phyloP scores from a whole-genome alignment of 1,140 invertebrate species.

The Eumaeus atala region DNA sequence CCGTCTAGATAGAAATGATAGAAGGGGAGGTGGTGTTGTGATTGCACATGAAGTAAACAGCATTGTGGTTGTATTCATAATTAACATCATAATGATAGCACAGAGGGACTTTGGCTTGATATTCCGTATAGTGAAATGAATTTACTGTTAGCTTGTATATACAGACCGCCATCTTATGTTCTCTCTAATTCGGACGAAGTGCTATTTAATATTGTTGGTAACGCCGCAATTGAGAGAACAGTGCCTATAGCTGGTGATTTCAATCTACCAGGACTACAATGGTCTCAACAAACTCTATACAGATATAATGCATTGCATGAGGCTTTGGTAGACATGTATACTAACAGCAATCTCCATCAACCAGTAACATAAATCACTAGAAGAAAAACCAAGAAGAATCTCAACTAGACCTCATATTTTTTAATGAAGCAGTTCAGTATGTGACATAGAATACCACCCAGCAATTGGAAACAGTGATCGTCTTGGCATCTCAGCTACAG shows the following conservation, averaged over 20 bases:
- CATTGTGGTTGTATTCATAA: background rate
- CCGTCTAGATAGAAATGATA: background rate
- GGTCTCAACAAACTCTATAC: background rate
- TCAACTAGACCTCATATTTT: too few species aligned
- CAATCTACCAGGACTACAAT: background rate
- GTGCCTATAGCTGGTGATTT: background rate
- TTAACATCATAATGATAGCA: conserved; percentile 1
- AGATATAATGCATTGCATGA: background rate
- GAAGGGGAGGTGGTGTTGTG: conserved; percentile 1
- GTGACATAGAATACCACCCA: too few species aligned
- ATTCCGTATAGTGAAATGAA: background rate
- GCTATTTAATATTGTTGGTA: background rate
- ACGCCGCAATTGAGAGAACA: background rate
- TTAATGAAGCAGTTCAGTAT: too few species aligned
- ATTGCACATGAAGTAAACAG: background rate
- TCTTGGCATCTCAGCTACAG: too few species aligned
- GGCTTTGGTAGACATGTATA: background rate
- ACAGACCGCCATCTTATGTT: too few species aligned
- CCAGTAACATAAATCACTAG: too few species aligned
- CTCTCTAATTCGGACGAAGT: too few species aligned
- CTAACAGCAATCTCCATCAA: background rate
- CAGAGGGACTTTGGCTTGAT: conserved; percentile 3
- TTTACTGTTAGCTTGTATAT: background rate
- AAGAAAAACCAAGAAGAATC: too few species aligned
- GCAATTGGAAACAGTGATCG: too few species aligned